Percentiles rank a stretch among this genome's conserved stretches.
Conservation (phyloP, 1,140 invertebrate species). For the Aporrectodea caliginosa region DNA sequence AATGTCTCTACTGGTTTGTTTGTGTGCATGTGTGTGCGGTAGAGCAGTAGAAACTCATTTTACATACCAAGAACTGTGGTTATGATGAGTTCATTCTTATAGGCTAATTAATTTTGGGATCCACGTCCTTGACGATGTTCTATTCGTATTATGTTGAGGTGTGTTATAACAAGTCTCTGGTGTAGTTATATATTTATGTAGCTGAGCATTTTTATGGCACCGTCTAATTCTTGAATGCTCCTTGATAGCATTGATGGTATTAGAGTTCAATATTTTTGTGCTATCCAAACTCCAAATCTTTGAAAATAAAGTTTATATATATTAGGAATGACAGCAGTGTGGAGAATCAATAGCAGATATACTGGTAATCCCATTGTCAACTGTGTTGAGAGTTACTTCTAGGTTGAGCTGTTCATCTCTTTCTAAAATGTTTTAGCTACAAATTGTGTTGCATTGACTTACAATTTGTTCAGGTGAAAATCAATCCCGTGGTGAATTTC, state of each 20-base stretch:
- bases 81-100: not conserved
- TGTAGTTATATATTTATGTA: too few relatives aligned
- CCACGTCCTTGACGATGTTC: too few relatives aligned
- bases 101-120: too few relatives aligned
- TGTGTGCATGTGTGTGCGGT: not conserved
- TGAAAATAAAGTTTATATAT: too few relatives aligned
- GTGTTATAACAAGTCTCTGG: too few relatives aligned
- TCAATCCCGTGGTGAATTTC: constrained; percentile 86
- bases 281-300: too few relatives aligned
- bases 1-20: not conserved
- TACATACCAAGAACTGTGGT: not conserved
- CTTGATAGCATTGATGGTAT: too few relatives aligned
- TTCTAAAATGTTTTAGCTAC: not conserved
- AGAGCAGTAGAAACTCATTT: not conserved
- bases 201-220: too few relatives aligned
- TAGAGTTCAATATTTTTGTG: too few relatives aligned
- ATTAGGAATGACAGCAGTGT: too few relatives aligned
- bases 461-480: constrained; percentile 70
- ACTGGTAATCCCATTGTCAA: not conserved
- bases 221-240: too few relatives aligned
- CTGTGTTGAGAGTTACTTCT: not conserved
- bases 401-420: not conserved
- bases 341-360: constrained; percentile 5
- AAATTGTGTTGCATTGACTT: constrained; percentile 44
- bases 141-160: too few relatives aligned